These are phyloP conservation scores for Harpagus bidentatus DNA, from an alignment of 2,113 vertebrate species.

Conservation along the genomic window DNA sequence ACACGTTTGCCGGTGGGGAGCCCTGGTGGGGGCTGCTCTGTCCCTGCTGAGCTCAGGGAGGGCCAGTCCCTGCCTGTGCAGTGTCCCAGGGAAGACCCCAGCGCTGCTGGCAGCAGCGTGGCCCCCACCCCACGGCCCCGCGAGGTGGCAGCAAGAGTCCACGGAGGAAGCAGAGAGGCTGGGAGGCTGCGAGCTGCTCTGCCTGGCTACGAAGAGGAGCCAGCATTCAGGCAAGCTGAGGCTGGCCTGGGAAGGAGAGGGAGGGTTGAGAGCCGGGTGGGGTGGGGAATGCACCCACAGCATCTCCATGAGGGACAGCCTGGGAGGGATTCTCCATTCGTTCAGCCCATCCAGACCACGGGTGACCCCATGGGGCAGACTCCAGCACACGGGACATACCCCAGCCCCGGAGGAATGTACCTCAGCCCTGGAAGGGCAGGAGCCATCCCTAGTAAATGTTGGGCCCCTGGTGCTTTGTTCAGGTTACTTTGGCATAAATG, in stretches of 20 bases:
- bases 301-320: not conserved
- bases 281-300: not conserved
- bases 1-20: rapidly evolving
- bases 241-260: not conserved
- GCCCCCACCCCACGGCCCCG: not conserved
- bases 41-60: not conserved
- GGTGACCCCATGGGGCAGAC: not conserved
- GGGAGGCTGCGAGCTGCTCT: not conserved
- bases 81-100: not conserved
- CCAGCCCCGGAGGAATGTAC: no score
- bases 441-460: not conserved
- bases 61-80: not conserved
- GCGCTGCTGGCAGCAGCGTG: not conserved
- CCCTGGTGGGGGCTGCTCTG: not conserved
- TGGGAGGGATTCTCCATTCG: not conserved
- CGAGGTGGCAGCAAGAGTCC: not conserved
- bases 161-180: not conserved
- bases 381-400: not conserved
- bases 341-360: no score
- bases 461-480: not conserved
- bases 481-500: no score
- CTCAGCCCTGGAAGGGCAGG: not conserved
- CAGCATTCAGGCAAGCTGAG: not conserved
- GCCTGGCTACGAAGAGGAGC: no score
- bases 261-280: no score